A percentile compares a stretch with the other conserved stretches of the same genome.
Evolutionary conservation across 1,140 invertebrate species (phyloP).

Genomic region (Bradysia coprophila): DNA sequence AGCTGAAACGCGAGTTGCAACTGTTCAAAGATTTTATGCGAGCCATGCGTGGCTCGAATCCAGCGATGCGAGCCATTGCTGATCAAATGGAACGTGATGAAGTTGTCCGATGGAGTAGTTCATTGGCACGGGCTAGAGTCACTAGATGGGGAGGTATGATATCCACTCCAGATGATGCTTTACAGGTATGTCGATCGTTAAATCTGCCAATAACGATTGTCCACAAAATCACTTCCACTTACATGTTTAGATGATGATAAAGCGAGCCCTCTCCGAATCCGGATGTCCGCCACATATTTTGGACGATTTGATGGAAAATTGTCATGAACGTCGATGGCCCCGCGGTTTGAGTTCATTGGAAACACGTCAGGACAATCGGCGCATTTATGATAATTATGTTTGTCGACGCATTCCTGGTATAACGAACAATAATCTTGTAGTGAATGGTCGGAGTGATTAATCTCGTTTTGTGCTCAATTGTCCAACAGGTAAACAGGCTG

Average conservation of each 20-base stretch:
- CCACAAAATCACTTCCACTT: too few relatives aligned
- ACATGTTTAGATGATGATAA: slow-evolving; percentile 78
- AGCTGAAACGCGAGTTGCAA: slow-evolving; percentile 74
- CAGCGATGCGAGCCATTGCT: slow-evolving; percentile 69
- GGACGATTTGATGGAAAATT: slow-evolving; percentile 91
- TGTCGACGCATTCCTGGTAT: slow-evolving; percentile 78
- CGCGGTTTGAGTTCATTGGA: slow-evolving; percentile 80
- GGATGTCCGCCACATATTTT: slow-evolving; percentile 83
- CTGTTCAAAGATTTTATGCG: slow-evolving; percentile 79
- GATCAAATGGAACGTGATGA: slow-evolving; percentile 88
- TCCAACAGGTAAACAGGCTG: slow-evolving; percentile 58
- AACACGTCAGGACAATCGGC: slow-evolving; percentile 78
- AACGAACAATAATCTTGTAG: not conserved
- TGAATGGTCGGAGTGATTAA: not conserved
- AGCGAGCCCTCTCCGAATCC: slow-evolving; percentile 76
- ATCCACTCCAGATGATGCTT: slow-evolving; percentile 81
- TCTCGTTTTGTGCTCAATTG: not conserved
- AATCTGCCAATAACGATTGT: too few relatives aligned
- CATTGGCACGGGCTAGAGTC: slow-evolving; percentile 67
- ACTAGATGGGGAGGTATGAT: slow-evolving; percentile 96
- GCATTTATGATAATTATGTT: slow-evolving; percentile 78
- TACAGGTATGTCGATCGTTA: slow-evolving; percentile 44
- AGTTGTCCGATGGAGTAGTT: slow-evolving; percentile 77
- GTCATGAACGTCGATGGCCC: slow-evolving; percentile 89
- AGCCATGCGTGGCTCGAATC: slow-evolving; percentile 75